Conservation (phyloP, 2,888 invertebrate genomes). For the Atherix ibis region DNA sequence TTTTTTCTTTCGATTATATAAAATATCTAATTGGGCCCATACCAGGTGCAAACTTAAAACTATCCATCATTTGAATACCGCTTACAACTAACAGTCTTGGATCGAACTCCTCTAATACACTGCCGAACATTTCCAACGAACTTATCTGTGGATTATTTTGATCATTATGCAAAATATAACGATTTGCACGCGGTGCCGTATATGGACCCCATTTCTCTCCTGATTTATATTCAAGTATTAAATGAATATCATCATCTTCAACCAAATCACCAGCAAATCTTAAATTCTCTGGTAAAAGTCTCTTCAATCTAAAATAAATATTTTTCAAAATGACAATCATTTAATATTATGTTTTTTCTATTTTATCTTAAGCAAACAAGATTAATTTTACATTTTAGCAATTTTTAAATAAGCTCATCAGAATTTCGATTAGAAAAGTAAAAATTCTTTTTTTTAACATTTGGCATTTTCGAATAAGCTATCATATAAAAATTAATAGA, state of each 20-base stretch:
- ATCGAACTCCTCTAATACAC: constrained; percentile 41
- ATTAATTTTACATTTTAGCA: too few relatives aligned
- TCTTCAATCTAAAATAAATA: constrained; percentile 31
- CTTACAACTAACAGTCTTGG: constrained; percentile 65
- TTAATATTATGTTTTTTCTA: neutral
- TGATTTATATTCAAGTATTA: constrained; percentile 64
- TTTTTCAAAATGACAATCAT: too few relatives aligned
- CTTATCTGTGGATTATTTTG: constrained; percentile 58
- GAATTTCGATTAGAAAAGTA: neutral
- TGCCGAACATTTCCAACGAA: constrained; percentile 53
- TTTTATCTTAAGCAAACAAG: neutral
- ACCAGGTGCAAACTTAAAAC: constrained; percentile 32
- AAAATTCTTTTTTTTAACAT: neutral
- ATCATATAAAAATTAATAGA: too few relatives aligned
- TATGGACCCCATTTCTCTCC: constrained; percentile 62
- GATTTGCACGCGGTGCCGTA: constrained; percentile 60
- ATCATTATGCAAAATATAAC: constrained; percentile 74
- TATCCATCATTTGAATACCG: constrained; percentile 81
- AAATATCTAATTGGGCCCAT: constrained; percentile 2
- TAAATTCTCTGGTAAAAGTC: constrained; percentile 44
- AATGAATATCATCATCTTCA: constrained; percentile 60
- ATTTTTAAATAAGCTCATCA: too few relatives aligned
- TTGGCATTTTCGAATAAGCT: too few relatives aligned
- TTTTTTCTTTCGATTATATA: neutral
- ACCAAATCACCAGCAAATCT: constrained; percentile 47